These are phyloP conservation scores for Pterocles gutturalis DNA, from an alignment of 2,113 vertebrate species.

Conservation along the genomic window DNA sequence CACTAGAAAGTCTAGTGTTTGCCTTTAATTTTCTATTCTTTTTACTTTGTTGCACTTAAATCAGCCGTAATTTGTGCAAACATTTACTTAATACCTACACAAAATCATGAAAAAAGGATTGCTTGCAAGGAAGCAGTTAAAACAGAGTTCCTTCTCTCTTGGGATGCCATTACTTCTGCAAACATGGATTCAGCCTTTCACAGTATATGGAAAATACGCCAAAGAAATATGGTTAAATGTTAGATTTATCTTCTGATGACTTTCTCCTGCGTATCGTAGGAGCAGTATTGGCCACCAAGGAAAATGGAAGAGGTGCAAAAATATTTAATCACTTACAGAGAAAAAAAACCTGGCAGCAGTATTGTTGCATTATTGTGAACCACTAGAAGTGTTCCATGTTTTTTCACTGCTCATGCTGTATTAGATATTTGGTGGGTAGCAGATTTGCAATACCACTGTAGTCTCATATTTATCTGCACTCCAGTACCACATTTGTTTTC, in stretches of 20 bases:
- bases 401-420: not conserved
- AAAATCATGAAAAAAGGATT: not conserved
- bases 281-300: not conserved
- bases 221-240: not conserved
- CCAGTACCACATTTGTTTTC: not conserved
- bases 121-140: not conserved
- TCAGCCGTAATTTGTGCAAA: conserved; percentile 18
- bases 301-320: not conserved
- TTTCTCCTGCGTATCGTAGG: not conserved
- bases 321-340: not conserved
- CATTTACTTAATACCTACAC: not conserved
- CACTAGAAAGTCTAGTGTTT: not conserved
- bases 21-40: not conserved
- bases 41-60: not conserved
- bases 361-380: not conserved
- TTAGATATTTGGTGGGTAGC: not conserved
- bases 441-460: not conserved
- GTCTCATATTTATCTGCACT: not conserved
- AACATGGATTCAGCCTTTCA: not conserved
- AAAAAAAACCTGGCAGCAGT: not conserved
- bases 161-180: not conserved
- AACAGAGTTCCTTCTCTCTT: not conserved
- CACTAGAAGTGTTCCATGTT: not conserved
- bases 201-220: not conserved
- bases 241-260: not conserved